Evolutionary conservation across 1,140 invertebrate genomes (phyloP), one percentile per base, ranked within the genome.

Genomic region (Adelges cooleyi): DNA sequence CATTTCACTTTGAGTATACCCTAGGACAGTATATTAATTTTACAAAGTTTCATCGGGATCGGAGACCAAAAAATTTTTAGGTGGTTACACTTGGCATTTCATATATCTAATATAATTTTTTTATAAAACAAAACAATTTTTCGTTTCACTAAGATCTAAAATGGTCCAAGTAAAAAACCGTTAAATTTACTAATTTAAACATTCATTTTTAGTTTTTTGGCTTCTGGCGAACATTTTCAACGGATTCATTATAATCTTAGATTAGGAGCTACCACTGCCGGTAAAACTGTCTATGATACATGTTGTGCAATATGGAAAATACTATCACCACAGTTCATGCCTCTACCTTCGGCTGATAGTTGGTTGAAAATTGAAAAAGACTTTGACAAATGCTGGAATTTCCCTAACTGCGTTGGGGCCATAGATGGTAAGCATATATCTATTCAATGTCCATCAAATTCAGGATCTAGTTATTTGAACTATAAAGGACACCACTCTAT

Each of bases 371-470:
- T 65, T 51, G 62, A 46, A 20, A 17, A 15, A 10, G 62, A 48
- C 11, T 75, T 74, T 71, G 17, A 67, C 23, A 67, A 25, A 53
- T 56, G 66, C 65, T 68, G 51, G 23, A 59, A 68, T 46, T 76
- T 76, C 54, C 76, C 11, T 74, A 77, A 68, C 17, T 65, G 36
- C n/a, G 10, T 48, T 22, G 44, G 23, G 15, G 27, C 54, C 20
- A 15, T 44, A 38, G 40, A 62, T 62, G 74, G 75, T 1, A 76
- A 76, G 53, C 74, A 78, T 65, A 66, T 78, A 17, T 20, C 67
- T 10, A 72, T 76, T 42, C 59, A 69, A 54, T 65, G 51, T 10
- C 67, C 80, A 74, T 3, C 20, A 40, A 72, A 72, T 46, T 69
- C 68, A 49, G 69, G 66, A 25, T 56, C 46, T 17, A 65, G 65